Evolutionary conservation across 2,888 invertebrate species (phyloP).

Genomic region (Taenaris catops): DNA sequence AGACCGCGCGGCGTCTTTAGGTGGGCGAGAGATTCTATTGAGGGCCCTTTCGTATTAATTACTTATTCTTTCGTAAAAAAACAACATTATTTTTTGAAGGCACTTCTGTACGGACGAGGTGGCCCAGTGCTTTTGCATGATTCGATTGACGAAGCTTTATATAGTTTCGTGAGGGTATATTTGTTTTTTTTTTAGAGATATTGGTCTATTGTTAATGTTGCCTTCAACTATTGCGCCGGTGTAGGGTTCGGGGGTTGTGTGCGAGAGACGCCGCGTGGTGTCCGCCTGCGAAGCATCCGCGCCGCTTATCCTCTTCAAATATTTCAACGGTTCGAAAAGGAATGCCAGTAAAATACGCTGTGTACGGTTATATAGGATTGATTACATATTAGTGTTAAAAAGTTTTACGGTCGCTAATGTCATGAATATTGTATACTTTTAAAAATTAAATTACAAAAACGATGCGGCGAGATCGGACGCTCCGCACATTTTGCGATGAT

Average conservation of each 20-base stretch:
- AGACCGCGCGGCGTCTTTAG: conserved; percentile 74
- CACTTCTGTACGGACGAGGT: conserved; percentile 97
- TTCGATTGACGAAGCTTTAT: conserved; percentile 37
- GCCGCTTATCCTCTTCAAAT: conserved; percentile 19
- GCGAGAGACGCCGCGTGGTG: conserved; percentile 81
- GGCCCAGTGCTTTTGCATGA: conserved; percentile 90
- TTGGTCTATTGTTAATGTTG: conserved; percentile 76
- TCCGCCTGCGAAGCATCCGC: conserved; percentile 48
- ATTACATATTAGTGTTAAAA: conserved; percentile 25
- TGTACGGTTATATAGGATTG: conserved; percentile 27
- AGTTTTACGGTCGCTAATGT: conserved; percentile 25
- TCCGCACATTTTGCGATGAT: conserved; percentile 37
- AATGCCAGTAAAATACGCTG: conserved; percentile 26
- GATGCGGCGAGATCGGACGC: conserved; percentile 28
- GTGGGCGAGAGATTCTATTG: conserved; percentile 90
- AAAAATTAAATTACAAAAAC: conserved; percentile 18
- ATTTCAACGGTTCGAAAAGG: conserved; percentile 24
- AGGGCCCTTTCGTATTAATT: conserved; percentile 91
- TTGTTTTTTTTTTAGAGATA: conserved; percentile 35
- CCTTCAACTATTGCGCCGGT: conserved; percentile 92
- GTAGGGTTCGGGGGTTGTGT: conserved; percentile 83
- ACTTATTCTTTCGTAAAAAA: conserved; percentile 89
- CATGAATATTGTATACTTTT: conserved; percentile 24
- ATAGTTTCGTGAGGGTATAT: too few species aligned
- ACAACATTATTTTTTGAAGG: conserved; percentile 93